These are phyloP conservation scores for Coendou prehensilis DNA, from an alignment of 2,797 vertebrate genomes.

Conservation along the genomic window DNA sequence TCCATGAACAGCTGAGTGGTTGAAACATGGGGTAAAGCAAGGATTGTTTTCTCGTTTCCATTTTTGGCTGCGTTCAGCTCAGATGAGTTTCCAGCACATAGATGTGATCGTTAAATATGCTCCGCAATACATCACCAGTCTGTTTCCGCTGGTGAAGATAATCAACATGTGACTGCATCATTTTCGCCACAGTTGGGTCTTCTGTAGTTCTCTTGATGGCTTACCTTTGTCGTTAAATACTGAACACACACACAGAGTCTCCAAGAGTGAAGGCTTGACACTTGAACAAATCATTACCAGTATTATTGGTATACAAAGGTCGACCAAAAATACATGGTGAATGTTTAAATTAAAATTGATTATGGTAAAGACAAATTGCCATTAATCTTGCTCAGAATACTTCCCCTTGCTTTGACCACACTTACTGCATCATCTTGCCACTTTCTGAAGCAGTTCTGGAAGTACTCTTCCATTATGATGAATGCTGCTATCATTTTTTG, in stretches of 20 bases:
- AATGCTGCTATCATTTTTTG: neutral
- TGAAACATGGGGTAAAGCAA: neutral
- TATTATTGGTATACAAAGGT: neutral
- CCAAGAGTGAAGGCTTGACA: neutral
- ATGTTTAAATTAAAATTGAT: neutral
- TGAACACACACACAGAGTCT: neutral
- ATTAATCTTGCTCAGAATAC: neutral
- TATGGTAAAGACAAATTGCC: neutral
- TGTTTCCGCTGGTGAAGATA: neutral
- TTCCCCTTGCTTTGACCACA: neutral
- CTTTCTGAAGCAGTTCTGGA: neutral
- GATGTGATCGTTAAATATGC: neutral
- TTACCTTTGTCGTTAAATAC: constrained; percentile 22
- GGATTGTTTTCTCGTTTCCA: neutral
- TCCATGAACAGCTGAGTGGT: neutral
- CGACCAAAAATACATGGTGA: neutral
- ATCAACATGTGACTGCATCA: neutral
- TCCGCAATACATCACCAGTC: neutral
- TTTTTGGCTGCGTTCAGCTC: neutral
- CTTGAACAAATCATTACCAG: constrained; percentile 12
- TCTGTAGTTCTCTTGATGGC: neutral
- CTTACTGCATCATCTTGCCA: neutral
- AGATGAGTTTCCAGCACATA: neutral
- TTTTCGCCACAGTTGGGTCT: neutral
- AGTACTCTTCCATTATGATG: neutral